A percentile compares a stretch with the other conserved stretches of the same genome.
Conservation (phyloP, 2,888 invertebrate genomes). For the Teinopalpus imperialis region DNA sequence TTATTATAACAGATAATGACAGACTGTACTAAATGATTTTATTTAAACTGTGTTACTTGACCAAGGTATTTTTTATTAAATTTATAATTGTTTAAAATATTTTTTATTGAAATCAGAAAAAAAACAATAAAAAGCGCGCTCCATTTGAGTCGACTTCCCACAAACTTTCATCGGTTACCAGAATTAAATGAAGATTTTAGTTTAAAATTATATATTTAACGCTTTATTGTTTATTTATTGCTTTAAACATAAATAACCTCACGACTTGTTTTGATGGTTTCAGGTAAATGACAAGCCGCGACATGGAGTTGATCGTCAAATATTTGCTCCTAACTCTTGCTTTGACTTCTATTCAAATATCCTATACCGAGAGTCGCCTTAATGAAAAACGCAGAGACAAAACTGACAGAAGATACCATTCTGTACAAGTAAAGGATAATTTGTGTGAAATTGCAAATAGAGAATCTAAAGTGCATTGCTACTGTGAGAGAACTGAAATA, state of each 20-base stretch:
- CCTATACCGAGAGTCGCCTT: conserved; percentile 75
- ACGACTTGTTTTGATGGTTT: conserved; percentile 51
- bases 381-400: conserved; percentile 79
- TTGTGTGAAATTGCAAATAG: conserved; percentile 81
- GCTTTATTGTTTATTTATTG: no score
- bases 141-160: no score
- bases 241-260: conserved; percentile 35
- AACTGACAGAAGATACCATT: conserved; percentile 68
- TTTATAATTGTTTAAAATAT: no score
- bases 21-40: no score
- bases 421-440: conserved; percentile 70
- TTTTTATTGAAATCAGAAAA: no score
- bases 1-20: no score
- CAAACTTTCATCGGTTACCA: no score
- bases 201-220: no score
- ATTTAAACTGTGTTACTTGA: no score
- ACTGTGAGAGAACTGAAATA: conserved; percentile 83
- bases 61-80: no score
- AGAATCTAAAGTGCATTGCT: conserved; percentile 84
- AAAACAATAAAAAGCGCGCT: no score
- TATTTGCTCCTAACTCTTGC: conserved; percentile 77
- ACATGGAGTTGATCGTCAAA: conserved; percentile 73
- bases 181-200: no score
- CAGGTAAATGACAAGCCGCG: conserved; percentile 56
- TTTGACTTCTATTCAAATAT: conserved; percentile 78